Base-by-base conservation (phyloP, 2,888 invertebrate genomes). In the Epirrhoe alternata region DNA sequence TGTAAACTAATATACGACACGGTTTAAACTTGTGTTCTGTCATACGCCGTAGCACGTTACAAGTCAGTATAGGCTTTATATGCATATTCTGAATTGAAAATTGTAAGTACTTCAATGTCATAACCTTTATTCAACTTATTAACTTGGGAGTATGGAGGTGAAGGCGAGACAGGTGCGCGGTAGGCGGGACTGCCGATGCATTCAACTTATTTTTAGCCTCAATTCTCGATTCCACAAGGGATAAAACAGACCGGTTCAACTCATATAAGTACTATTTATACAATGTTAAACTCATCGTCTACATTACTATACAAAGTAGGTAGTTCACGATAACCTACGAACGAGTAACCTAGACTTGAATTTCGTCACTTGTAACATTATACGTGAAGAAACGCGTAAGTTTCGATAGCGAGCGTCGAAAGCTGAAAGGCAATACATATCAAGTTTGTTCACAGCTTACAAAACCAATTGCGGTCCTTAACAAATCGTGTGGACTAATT, bases 371-470 rank as follows among this genome's bases (percentile, higher is more conserved):
- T 73, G 75, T 73, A 79, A 77, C 74, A 77, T 76, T 70, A 69
- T 74, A 66, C 68, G 74, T 80, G 78, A 84, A 78, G 83, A 80
- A 85, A 83, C 78, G 70, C 74, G 75, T 79, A 79, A 80, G 81
- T 81, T 82, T 84, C 77, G 75, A 83, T 82, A 81, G 80, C 79
- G 78, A 79, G 79, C 78, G 80, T 84, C 82, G 84, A 86, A 87
- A 87, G 84, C 82, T 83, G 80, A 79, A n/a, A 80, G 80, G 88
- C 82, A 86, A 88, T 85, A 85, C 85, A 86, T 89, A 88, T 85
- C 85, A 86, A 85, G 87, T 88, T 89, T 86, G 85, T 81, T 87
- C 80, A 84, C 84, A 89, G 82, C 74, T 90, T 90, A 85, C 89
- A 87, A 89, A 89, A 88, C 81, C 73, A 74, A 79, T 84, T 85